Conservation (phyloP, 2,113 vertebrate species). For the Sturnira hondurensis region DNA sequence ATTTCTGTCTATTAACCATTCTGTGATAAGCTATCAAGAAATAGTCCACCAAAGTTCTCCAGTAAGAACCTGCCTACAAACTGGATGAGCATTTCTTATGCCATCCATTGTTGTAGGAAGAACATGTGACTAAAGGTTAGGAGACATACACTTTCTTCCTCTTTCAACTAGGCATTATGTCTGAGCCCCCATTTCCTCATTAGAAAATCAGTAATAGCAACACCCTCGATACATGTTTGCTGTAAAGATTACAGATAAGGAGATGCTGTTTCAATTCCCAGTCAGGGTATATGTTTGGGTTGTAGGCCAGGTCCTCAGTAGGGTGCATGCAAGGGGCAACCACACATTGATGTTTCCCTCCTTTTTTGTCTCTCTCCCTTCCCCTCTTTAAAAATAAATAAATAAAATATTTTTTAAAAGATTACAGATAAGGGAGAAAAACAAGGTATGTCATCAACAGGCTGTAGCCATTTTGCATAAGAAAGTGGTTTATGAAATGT, state of each 20-base stretch:
- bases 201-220: neutral
- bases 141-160: neutral
- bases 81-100: neutral
- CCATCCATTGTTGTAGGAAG: too few relatives aligned
- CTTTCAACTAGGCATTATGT: accelerated
- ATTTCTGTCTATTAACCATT: accelerated
- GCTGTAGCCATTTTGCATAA: accelerated
- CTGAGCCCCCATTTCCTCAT: accelerated
- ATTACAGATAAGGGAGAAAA: too few relatives aligned
- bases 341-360: too few relatives aligned
- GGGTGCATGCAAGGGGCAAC: too few relatives aligned
- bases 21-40: neutral
- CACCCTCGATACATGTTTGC: accelerated
- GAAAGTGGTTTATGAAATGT: neutral
- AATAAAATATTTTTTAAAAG: too few relatives aligned
- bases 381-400: too few relatives aligned
- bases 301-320: too few relatives aligned
- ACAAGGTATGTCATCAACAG: accelerated
- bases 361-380: too few relatives aligned
- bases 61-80: neutral
- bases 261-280: too few relatives aligned
- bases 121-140: neutral
- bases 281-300: too few relatives aligned
- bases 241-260: accelerated
- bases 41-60: neutral